Evolutionary conservation across 2,888 invertebrate genomes (phyloP).

Genomic region (Tipula vernalis): DNA sequence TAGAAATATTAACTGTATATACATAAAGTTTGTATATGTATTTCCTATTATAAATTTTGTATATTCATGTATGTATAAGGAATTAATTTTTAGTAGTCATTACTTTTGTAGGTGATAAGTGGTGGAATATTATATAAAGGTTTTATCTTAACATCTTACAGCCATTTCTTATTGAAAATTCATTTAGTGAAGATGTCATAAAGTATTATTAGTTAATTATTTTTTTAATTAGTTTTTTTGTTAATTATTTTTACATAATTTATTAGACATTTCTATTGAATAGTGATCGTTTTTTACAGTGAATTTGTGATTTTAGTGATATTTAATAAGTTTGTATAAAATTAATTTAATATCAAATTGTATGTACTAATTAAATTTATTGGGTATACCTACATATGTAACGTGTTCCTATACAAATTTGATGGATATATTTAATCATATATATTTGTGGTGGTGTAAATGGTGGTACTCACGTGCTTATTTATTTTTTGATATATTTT

Average conservation of each 20-base stretch:
- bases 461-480: background rate
- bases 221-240: background rate
- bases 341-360: background rate
- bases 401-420: background rate
- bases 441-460: background rate
- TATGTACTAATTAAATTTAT: background rate
- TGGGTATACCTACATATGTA: background rate
- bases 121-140: conserved; percentile 10
- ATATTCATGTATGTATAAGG: background rate
- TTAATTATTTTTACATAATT: background rate
- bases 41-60: background rate
- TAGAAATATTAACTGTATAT: background rate
- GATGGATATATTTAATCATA: background rate
- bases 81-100: background rate
- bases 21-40: background rate
- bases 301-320: background rate
- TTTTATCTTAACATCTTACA: conserved; percentile 10
- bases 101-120: background rate
- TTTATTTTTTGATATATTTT: background rate
- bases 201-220: background rate
- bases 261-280: background rate
- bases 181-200: background rate
- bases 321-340: background rate
- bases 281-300: background rate
- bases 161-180: background rate